phyloP scores from a whole-genome alignment of 2,113 vertebrate genomes.

The Hyaena hyaena region DNA sequence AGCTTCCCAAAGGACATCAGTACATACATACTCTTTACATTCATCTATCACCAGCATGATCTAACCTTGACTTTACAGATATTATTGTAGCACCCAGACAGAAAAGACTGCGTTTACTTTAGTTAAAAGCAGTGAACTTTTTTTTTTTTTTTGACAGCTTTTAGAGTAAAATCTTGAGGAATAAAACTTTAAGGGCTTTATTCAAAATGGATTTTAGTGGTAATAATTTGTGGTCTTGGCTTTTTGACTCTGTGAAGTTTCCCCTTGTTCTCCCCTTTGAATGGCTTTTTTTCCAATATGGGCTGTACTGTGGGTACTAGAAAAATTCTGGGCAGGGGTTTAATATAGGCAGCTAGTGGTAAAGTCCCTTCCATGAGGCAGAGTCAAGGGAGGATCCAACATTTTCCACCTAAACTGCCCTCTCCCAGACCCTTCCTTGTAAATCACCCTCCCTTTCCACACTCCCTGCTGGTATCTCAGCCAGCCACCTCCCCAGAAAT shows the following conservation, averaged over 20 bases:
- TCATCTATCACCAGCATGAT: not conserved
- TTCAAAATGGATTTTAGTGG: not conserved
- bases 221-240: not conserved
- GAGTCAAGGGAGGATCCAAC: not conserved
- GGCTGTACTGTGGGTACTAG: not conserved
- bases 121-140: constrained; percentile 6
- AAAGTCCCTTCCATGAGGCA: not conserved
- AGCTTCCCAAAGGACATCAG: not conserved
- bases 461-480: too few species aligned
- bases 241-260: not conserved
- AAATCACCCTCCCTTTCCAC: not conserved
- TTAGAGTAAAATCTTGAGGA: constrained; percentile 9
- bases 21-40: not conserved
- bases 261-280: not conserved
- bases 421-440: not conserved
- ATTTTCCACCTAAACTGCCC: not conserved
- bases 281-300: not conserved
- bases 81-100: not conserved
- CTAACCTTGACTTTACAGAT: constrained; percentile 35
- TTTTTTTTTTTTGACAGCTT: constrained; percentile 28
- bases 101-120: constrained; percentile 56
- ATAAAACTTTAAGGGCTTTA: constrained; percentile 37
- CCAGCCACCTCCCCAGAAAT: not conserved
- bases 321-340: not conserved
- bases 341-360: not conserved